phyloP scores from a whole-genome alignment of 2,797 vertebrate species.

The Arctocebus calabarensis region DNA sequence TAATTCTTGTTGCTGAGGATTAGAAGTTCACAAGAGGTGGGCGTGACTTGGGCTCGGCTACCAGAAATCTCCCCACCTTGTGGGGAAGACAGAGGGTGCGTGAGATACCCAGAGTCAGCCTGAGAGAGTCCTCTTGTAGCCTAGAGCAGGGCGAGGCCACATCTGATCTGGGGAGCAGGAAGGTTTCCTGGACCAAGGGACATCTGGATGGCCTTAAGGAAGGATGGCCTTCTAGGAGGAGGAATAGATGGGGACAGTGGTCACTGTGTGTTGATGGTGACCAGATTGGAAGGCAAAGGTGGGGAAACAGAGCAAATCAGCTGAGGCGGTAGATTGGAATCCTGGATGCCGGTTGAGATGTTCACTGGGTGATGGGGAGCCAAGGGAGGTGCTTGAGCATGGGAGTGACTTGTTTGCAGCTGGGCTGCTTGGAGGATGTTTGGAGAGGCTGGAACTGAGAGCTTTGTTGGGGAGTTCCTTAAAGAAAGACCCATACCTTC shows the following conservation, averaged over 20 bases:
- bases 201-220: neutral
- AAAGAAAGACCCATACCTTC: neutral
- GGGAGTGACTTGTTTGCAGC: neutral
- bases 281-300: neutral
- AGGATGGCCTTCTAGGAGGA: neutral
- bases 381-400: neutral
- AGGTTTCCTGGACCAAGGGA: constrained; percentile 8
- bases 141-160: neutral
- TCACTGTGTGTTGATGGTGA: neutral
- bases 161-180: neutral
- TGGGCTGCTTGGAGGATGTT: neutral
- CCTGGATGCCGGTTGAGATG: neutral
- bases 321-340: neutral
- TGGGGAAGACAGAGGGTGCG: neutral
- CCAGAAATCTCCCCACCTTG: neutral
- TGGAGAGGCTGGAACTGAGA: neutral
- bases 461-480: neutral
- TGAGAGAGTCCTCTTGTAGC: neutral
- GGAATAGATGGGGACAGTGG: neutral
- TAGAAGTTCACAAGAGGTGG: neutral
- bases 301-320: neutral
- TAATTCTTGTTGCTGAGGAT: neutral
- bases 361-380: neutral
- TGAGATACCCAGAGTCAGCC: neutral
- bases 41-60: neutral